Evolutionary conservation across 2,113 vertebrate genomes (phyloP).

Genomic region (Synodontis membranacea): DNA sequence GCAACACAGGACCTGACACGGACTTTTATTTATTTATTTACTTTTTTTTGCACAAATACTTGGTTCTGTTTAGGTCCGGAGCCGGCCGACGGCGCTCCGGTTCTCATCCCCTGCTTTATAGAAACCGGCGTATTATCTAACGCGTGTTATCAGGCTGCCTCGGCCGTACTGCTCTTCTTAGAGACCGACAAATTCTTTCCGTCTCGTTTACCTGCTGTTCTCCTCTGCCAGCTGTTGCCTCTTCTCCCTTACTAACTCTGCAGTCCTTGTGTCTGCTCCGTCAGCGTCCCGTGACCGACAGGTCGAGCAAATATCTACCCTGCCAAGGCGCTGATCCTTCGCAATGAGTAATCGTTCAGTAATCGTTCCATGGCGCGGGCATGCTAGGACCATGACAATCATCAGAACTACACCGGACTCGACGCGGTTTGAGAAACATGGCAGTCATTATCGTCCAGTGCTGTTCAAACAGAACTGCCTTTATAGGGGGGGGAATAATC

Average conservation of each 20-base stretch:
- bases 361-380: neutral
- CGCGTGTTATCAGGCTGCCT: slow-evolving; percentile 1
- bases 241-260: neutral
- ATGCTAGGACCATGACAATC: neutral
- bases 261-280: neutral
- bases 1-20: neutral
- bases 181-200: neutral
- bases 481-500: neutral
- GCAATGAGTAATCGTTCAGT: neutral
- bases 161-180: neutral
- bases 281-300: neutral
- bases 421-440: neutral
- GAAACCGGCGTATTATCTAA: neutral
- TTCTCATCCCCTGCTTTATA: neutral
- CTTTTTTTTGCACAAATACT: neutral
- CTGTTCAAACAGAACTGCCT: neutral
- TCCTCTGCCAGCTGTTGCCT: slow-evolving; percentile 17
- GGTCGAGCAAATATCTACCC: neutral
- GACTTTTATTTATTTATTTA: neutral
- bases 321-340: neutral
- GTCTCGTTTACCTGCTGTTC: slow-evolving; percentile 32
- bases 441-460: neutral
- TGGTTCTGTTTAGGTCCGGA: neutral
- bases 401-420: neutral
- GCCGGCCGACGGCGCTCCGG: neutral